Percentiles rank a stretch among this genome's conserved stretches.
Evolutionary conservation across 2,888 invertebrate species (phyloP).

Genomic region (Acrobasis suavella): DNA sequence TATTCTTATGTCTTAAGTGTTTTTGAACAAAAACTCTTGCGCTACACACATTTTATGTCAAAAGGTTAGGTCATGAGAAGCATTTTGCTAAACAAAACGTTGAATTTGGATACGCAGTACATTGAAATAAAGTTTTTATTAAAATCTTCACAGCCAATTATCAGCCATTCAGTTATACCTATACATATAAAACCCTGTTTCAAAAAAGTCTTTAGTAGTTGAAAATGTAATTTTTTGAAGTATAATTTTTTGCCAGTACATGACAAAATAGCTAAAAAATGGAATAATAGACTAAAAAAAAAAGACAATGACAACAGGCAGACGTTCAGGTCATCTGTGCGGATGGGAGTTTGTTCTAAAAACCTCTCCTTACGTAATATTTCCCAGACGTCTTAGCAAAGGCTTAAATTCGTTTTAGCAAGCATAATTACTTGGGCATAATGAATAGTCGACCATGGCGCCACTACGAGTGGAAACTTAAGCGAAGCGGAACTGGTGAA

Average conservation of each 20-base stretch:
- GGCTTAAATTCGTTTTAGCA: constrained; percentile 5
- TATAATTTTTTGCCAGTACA: no score
- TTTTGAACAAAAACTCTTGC: neutral
- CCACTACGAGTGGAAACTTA: neutral
- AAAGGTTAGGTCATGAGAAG: neutral
- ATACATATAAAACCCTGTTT: no score
- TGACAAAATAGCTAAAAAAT: no score
- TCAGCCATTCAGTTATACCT: no score
- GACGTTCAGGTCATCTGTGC: neutral
- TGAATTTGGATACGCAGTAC: no score
- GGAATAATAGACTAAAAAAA: no score
- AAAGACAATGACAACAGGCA: neutral
- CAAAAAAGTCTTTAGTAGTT: no score
- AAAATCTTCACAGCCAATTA: no score
- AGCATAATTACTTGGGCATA: constrained; percentile 10
- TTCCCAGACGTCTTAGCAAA: neutral
- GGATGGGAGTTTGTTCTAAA: neutral
- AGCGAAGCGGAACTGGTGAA: neutral
- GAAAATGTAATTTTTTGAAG: no score
- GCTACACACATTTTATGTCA: neutral
- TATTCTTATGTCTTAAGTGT: neutral
- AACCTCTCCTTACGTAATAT: constrained; percentile 11
- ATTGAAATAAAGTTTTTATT: no score
- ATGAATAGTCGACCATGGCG: neutral
- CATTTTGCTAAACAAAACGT: neutral